Percentiles rank a stretch among this genome's conserved stretches.
Conservation (phyloP, 2,113 vertebrate species). For the Dinomys branickii region DNA sequence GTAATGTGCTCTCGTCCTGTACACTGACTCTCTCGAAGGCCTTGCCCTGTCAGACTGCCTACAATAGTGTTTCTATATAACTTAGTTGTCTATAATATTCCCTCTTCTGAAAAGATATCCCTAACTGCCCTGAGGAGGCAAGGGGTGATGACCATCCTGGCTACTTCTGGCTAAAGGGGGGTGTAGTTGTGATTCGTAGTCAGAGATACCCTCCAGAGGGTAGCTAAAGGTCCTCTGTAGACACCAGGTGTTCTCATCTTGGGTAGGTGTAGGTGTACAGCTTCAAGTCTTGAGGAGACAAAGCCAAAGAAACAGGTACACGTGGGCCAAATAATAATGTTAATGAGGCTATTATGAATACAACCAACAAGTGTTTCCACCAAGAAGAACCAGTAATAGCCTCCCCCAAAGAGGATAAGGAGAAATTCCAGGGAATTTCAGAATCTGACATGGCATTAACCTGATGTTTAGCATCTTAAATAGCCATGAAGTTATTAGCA, state of each 20-base stretch:
- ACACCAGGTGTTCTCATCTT: neutral
- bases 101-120: neutral
- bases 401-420: neutral
- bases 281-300: neutral
- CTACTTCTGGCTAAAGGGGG: neutral
- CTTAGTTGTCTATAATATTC: neutral
- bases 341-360: neutral
- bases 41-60: neutral
- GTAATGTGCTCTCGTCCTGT: neutral
- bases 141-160: neutral
- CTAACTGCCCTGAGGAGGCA: neutral
- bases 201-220: neutral
- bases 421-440: neutral
- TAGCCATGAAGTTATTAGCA: neutral
- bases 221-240: neutral
- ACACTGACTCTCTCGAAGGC: neutral
- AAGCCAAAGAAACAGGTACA: neutral
- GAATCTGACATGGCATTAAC: neutral
- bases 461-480: neutral
- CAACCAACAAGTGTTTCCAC: neutral
- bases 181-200: neutral
- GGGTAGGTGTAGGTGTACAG: neutral
- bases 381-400: neutral
- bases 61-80: neutral
- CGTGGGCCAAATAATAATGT: neutral